These are phyloP conservation scores for Drosophila leonis DNA, from an alignment of 2,888 invertebrate species.

Conservation along the genomic window DNA sequence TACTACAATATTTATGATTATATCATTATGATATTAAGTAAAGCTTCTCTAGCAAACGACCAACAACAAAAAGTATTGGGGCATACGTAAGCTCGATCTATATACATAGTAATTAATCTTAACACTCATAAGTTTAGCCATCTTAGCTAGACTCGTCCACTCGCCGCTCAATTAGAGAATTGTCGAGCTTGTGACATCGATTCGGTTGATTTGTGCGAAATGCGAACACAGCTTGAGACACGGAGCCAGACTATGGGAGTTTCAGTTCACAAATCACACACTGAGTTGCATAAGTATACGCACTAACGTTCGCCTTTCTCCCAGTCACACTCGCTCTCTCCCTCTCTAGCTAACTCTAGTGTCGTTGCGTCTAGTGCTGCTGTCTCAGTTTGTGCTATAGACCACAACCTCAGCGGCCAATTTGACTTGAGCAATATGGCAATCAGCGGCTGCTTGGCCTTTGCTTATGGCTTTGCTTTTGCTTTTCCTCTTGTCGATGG, in stretches of 20 bases:
- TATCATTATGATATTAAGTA: too few relatives aligned
- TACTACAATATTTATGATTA: too few relatives aligned
- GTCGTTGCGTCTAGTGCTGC: conserved; percentile 7
- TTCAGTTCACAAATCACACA: conserved; percentile 15
- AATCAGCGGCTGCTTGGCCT: conserved; percentile 56
- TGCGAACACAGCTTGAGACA: conserved; percentile 55
- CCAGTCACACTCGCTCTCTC: conserved; percentile 19
- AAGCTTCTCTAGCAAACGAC: not conserved
- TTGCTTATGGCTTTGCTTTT: conserved; percentile 32
- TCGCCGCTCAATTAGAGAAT: conserved; percentile 9
- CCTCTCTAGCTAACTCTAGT: not conserved
- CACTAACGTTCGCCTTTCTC: conserved; percentile 69
- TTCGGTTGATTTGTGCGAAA: conserved; percentile 46
- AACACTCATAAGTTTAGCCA: not conserved
- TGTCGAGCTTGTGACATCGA: conserved; percentile 45
- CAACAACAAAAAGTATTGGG: too few relatives aligned
- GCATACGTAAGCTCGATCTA: not conserved
- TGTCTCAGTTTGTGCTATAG: conserved; percentile 11
- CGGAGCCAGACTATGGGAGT: conserved; percentile 4
- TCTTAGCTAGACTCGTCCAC: not conserved
- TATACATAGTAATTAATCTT: not conserved
- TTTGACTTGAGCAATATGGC: conserved; percentile 68
- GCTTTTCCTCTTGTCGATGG: conserved; percentile 38
- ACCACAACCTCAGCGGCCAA: conserved; percentile 58
- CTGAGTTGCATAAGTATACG: conserved; percentile 45